Evolutionary conservation across 2,888 invertebrate species (phyloP).

Genomic region (Polymixis lichenea): DNA sequence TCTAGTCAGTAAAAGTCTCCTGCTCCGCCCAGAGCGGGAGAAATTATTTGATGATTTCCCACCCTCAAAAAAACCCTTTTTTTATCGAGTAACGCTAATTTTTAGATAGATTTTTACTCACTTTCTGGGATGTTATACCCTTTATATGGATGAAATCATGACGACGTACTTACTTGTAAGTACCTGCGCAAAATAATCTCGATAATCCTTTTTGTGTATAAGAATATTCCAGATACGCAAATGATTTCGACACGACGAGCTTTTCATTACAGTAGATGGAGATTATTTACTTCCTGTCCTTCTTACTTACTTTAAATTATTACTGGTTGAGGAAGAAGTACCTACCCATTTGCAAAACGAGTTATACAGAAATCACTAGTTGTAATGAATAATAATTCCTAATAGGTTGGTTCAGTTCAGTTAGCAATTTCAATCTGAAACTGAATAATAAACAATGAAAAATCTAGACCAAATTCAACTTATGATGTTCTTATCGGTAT

Average conservation of each 20-base stretch:
- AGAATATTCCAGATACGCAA: background rate
- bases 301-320: background rate
- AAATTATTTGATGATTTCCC: too few relatives aligned
- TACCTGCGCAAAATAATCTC: constrained; percentile 18
- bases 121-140: background rate
- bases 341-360: background rate
- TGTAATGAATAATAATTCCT: background rate
- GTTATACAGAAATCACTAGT: background rate
- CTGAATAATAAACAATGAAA: background rate
- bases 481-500: constrained; percentile 14
- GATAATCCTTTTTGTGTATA: constrained; percentile 12
- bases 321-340: background rate
- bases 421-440: background rate
- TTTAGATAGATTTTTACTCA: too few relatives aligned
- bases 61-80: too few relatives aligned
- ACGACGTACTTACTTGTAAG: background rate
- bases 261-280: background rate
- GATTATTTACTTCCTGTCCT: background rate
- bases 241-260: background rate
- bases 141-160: background rate
- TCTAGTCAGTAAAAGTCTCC: too few relatives aligned
- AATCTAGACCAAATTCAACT: background rate
- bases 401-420: background rate
- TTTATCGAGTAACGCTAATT: background rate
- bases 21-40: too few relatives aligned